Evolutionary conservation across 2,888 invertebrate species (phyloP).

Genomic region (Unio delphinus): DNA sequence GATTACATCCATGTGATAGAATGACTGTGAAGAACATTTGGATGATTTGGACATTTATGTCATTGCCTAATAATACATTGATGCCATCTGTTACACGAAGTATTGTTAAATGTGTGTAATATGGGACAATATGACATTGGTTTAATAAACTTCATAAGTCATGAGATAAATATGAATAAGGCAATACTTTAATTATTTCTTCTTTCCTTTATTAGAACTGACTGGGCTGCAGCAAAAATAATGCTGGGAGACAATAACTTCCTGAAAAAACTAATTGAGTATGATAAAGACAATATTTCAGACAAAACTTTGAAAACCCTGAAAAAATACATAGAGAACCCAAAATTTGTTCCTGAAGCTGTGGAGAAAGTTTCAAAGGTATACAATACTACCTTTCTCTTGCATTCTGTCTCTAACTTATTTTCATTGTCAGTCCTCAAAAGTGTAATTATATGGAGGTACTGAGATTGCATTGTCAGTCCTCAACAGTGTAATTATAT

Average conservation of each 20-base stretch:
- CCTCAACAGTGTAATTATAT: no score
- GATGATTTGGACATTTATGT: no score
- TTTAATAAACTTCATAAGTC: no score
- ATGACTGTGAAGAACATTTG: no score
- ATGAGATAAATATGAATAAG: not conserved
- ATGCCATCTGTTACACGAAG: not conserved
- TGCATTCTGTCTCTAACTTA: not conserved
- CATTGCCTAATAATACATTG: not conserved
- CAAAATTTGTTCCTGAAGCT: constrained; percentile 87
- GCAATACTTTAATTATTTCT: not conserved
- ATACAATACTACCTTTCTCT: constrained; percentile 1
- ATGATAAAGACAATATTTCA: constrained; percentile 89
- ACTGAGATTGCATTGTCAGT: no score
- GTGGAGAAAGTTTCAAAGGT: constrained; percentile 84
- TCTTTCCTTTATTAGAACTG: constrained; percentile 76
- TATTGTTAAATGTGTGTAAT: not conserved
- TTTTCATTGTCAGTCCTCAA: no score
- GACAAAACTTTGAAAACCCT: constrained; percentile 83
- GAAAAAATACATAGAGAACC: constrained; percentile 86
- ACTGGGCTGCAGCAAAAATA: constrained; percentile 88
- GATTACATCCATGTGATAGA: no score
- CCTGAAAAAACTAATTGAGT: constrained; percentile 85
- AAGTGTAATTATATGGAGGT: no score
- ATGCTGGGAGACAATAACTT: constrained; percentile 88
- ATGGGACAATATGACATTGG: not conserved